These are phyloP conservation scores for Chymomyza procnemis DNA, from an alignment of 2,888 invertebrate genomes.

Conservation along the genomic window DNA sequence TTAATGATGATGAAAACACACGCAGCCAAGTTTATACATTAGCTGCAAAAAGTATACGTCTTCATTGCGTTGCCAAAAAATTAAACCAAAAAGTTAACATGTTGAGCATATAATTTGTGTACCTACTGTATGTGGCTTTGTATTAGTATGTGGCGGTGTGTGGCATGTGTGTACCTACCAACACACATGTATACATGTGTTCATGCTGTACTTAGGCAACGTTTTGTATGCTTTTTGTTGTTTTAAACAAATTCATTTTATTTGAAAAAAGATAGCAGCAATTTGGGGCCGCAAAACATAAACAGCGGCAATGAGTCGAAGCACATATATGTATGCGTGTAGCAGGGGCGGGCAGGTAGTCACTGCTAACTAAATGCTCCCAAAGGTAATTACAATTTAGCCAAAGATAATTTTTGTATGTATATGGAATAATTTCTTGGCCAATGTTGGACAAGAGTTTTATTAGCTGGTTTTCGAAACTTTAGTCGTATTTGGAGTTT, in stretches of 20 bases:
- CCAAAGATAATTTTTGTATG: background rate
- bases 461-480: too few relatives aligned
- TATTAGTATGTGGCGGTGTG: background rate
- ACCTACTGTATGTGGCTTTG: background rate
- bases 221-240: conserved; percentile 5
- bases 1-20: conserved; percentile 43
- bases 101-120: background rate
- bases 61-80: too few relatives aligned
- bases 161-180: background rate
- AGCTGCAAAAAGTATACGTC: too few relatives aligned
- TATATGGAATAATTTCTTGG: background rate
- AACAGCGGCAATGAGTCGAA: background rate
- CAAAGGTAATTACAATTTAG: background rate
- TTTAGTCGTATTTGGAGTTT: too few relatives aligned
- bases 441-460: background rate
- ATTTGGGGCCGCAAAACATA: background rate
- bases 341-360: background rate
- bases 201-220: background rate
- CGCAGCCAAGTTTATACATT: background rate
- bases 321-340: background rate
- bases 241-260: conserved; percentile 42
- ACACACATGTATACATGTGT: background rate
- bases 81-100: too few relatives aligned
- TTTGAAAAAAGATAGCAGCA: conserved; percentile 18
- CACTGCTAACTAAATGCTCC: background rate